Base-by-base conservation (phyloP, 2,113 vertebrate species). In the Bettongia penicillata region DNA sequence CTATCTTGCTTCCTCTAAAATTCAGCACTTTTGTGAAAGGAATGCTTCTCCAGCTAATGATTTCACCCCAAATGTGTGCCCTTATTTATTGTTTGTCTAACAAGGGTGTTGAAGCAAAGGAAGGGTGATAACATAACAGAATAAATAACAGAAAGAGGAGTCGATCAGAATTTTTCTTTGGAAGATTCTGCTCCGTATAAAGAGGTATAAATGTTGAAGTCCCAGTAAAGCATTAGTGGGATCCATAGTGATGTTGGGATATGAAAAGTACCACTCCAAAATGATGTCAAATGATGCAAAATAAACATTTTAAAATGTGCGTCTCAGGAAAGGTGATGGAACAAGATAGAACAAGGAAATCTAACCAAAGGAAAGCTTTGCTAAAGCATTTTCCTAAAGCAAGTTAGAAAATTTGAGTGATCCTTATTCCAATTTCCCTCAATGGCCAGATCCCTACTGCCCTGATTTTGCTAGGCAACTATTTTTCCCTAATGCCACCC, bases 201-300 rank as follows among this genome's bases (percentile, higher is more conserved):
- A 91, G 49, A 97, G 94, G 55, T 2, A 61, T n/a, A n/a, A 93
- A 90, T 24, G 90, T 48, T 90, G 57, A 96, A 96, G 89, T 52
- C 2, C 14, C 49, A 3, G 28, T 43, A 37, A 16, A 57, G 26
- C 55, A 7, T 92, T 94, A 91, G 3, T 95, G 37, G 22, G 89
- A 91, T 89, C 8, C 0, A n/a, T 48, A 8, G 3, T 50, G 68
- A 92, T 48, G 22, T 92, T 23, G 22, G 10, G 24, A 3, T 50
- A 91, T 12, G 47, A 22, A 93, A 84, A 31, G 51, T 55, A 43
- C 92, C 22, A n/a, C 26, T n/a, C 68, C 90, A 14, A 25, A 91
- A 49, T 51, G 84, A 90, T 89, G 68, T 84, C 55, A 37, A 96
- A 49, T 28, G 12, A 6, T 28, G 16, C 6, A 91, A 95, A 93